Evolutionary conservation across 2,888 invertebrate genomes (phyloP), one percentile per base, ranked within the genome.

Genomic region (Mayetiola destructor): DNA sequence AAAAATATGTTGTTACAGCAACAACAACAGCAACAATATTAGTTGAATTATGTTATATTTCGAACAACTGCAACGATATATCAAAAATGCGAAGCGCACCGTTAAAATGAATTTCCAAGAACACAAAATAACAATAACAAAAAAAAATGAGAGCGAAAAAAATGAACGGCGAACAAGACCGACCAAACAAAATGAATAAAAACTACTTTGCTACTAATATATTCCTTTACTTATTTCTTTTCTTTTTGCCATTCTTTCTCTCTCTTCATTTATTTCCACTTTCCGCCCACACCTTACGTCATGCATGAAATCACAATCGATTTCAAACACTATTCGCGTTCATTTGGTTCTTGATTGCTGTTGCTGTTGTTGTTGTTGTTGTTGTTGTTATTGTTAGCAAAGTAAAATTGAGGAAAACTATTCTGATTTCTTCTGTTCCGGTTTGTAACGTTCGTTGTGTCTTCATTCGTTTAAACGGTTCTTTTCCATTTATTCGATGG

Each of bases 51-150:
- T 42, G 42, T n/a, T n/a, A n/a, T 42, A 42, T 42, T 42, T 42
- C 42, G 23, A 42, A 23, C 42, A 42, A 42, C 42, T 42, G 42
- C 42, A 42, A 14, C 42, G 42, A 42, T 42, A 42, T 42, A 42
- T 42, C 42, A 42, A 42, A 42, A 42, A 42, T 42, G 23, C 42
- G 23, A 42, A 42, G 23, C 23, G 23, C 39, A 12, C 40, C n/a
- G n/a, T n/a, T n/a, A n/a, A n/a, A n/a, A n/a, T n/a, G n/a, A n/a
- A n/a, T n/a, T n/a, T n/a, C n/a, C n/a, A n/a, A 23, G 23, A 42
- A 23, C 21, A 42, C 23, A 42, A 23, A 10, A 42, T 23, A 42
- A 42, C 20, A 40, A 40, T 18, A 10, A 23, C 32, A 32, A 32
- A 42, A 42, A 42, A 42, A 14, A 2, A 42, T 21, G 21, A 21